Percentiles rank a stretch among this genome's conserved stretches.
Evolutionary conservation across 2,113 vertebrate genomes (phyloP).

Genomic region (Hemiscyllium ocellatum): DNA sequence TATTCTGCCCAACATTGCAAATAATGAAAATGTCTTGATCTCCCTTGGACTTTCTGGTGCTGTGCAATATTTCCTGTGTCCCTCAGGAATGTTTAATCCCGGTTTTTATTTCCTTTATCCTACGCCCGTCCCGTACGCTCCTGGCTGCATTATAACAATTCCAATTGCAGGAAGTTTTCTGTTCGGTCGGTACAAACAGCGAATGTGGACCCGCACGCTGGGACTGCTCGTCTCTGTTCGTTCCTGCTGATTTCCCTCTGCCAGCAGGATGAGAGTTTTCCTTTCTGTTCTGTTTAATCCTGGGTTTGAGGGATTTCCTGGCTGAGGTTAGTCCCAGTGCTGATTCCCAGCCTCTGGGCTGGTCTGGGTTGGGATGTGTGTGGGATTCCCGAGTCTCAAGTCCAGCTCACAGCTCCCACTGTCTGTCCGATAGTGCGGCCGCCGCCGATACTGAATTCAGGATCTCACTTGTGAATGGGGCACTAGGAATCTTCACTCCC

Average conservation of each 20-base stretch:
- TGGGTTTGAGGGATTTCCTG: not conserved
- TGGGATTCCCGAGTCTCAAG: not conserved
- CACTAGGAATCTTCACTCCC: constrained; percentile 11
- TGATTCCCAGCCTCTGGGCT: not conserved
- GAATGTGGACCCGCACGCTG: too few relatives aligned
- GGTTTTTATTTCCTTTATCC: not conserved
- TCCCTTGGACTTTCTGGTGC: not conserved
- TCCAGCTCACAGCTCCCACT: not conserved
- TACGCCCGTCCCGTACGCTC: not conserved
- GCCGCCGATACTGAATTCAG: not conserved
- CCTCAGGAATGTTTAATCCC: not conserved
- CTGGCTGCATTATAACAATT: not conserved
- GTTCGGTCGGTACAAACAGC: not conserved
- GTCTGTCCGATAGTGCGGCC: not conserved
- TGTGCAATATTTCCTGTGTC: not conserved
- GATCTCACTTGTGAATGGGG: not conserved
- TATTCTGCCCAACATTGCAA: not conserved
- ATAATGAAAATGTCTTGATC: not conserved
- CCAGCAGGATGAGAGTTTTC: not conserved
- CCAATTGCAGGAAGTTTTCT: not conserved
- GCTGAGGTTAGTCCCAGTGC: not conserved
- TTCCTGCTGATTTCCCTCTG: not conserved
- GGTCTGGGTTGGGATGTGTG: too few relatives aligned
- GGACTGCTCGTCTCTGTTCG: not conserved
- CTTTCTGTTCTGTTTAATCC: not conserved